phyloP scores from a whole-genome alignment of 2,888 invertebrate genomes.

The Leucania comma region DNA sequence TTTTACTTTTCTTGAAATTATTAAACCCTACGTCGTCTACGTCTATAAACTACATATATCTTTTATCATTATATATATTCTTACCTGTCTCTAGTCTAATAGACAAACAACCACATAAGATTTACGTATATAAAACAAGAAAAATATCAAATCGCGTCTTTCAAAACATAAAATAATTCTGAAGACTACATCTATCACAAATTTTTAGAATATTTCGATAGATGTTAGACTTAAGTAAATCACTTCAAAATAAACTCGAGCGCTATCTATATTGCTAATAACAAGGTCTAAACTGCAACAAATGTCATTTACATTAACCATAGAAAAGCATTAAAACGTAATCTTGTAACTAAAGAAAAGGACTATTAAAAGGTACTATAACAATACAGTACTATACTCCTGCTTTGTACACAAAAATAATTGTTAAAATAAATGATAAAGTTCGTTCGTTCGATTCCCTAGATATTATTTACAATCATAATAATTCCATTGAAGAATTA shows the following conservation, averaged over 20 bases:
- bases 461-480: conserved; percentile 65
- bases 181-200: conserved; percentile 14
- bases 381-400: conserved; percentile 39
- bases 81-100: conserved; percentile 1
- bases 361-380: conserved; percentile 30
- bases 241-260: conserved; percentile 10
- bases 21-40: conserved; percentile 6
- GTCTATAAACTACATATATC: conserved; percentile 3
- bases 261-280: conserved; percentile 24
- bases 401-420: conserved; percentile 55
- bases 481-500: conserved; percentile 64
- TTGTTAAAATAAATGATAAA: conserved; percentile 33
- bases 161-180: conserved; percentile 1
- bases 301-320: conserved; percentile 39
- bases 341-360: conserved; percentile 35
- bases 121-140: conserved; percentile 36
- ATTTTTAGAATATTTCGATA: conserved; percentile 10
- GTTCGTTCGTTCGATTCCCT: conserved; percentile 65
- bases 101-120: conserved; percentile 28
- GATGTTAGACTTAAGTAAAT: conserved; percentile 12
- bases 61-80: conserved; percentile 5
- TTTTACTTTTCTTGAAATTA: conserved; percentile 11
- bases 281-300: conserved; percentile 29
- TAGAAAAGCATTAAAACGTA: conserved; percentile 25
- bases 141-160: conserved; percentile 8